Evolutionary conservation across 2,113 vertebrate species (phyloP), one percentile per base, ranked within the genome.

Genomic region (Perca flavescens): DNA sequence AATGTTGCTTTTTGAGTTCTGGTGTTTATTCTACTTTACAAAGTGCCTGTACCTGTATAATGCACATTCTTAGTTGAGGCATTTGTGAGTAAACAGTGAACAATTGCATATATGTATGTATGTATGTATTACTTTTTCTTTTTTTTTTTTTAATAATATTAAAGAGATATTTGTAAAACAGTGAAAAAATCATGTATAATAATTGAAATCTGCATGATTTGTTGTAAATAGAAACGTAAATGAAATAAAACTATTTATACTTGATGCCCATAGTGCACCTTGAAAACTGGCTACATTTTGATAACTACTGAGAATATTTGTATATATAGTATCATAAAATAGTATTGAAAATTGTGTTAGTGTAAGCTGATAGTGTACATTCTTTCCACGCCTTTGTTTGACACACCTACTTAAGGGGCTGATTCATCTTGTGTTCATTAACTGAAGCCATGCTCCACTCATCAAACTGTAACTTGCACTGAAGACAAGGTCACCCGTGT

Each of bases 31-130:
- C 74, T 67, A 57, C 80, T 79, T n/a, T 25, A 79, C 64, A 77
- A 91, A 88, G 79, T 88, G 82, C 77, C 82, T 90, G 74, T 77
- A 66, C 67, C 62, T 83, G 61, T 79, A 72, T 53, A 79, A 79
- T 80, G 34, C 64, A 73, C 64, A 81, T 60, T 72, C 28, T 73
- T 82, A 83, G 76, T 71, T 9, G 54, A 64, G 43, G 50, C 47
- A 54, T 68, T 53, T 79, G 71, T 57, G 66, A 67, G 19, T 73
- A 53, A 85, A 66, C 22, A 4, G 28, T 22, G n/a, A 47, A 22
- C 54, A 31, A 64, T 56, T 6, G 73, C 10, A 63, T 31, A 52
- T 77, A 46, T 80, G 28, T 62, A 61, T 34, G 21, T 83, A 25
- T 25, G 22, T 79, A 36, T 84, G 56, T 63, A 58, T 36, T 17